These are phyloP conservation scores for Crossaster papposus DNA, from an alignment of 53 echinoderm and acorn worm species.

Conservation along the genomic window DNA sequence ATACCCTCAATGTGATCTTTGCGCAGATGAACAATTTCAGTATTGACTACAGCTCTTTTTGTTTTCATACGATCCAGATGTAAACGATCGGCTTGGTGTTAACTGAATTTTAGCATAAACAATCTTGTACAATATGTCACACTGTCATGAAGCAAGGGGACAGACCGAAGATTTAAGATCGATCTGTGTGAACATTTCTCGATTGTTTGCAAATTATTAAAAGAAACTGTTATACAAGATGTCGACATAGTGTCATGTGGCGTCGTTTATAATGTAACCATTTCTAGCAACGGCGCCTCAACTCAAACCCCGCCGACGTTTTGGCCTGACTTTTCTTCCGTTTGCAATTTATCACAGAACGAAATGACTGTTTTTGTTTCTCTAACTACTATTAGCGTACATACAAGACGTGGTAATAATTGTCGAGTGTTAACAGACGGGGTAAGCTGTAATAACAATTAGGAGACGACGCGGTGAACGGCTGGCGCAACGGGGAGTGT, in stretches of 20 bases:
- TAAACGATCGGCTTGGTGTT: background rate
- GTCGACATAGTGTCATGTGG: background rate
- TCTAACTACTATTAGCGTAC: background rate
- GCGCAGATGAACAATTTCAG: background rate
- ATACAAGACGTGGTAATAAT: background rate
- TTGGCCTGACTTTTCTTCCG: background rate
- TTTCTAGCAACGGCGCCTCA: background rate
- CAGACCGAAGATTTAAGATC: background rate
- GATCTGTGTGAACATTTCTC: background rate
- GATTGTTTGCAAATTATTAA: background rate
- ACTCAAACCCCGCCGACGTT: background rate
- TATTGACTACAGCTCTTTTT: background rate
- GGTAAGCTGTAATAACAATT: constrained; percentile 10
- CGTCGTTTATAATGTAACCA: background rate
- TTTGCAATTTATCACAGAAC: background rate
- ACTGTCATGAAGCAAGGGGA: background rate
- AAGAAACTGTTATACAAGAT: background rate
- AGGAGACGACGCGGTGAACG: background rate
- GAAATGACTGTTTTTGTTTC: background rate
- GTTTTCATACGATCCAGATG: background rate
- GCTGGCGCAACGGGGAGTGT: background rate
- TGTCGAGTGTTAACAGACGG: constrained; percentile 11
- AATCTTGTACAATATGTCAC: background rate
- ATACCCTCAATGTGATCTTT: background rate
- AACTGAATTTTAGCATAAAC: background rate